Evolutionary conservation across 2,888 invertebrate species (phyloP), one percentile per base, ranked within the genome.

Genomic region (Auanema sp.): DNA sequence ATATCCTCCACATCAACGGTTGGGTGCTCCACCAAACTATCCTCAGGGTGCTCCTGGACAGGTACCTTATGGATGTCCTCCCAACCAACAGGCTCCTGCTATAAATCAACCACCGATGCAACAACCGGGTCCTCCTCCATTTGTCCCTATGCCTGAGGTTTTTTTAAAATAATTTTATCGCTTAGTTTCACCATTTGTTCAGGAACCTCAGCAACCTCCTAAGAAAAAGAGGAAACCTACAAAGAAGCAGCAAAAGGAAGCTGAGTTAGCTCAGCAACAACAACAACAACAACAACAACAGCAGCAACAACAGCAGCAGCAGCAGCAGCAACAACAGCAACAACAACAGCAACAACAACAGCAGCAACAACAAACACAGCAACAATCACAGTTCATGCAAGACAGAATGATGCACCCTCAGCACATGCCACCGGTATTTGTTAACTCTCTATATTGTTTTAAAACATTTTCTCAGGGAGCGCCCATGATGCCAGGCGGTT

Each of bases 181-280:
- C 4, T 41, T 24, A 52, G 16, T 52, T 18, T 18, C 14, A 43
- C 43, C 43, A 14, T 42, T 56, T 12, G n/a, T 42, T 11, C 24
- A 41, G 56, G 14, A 42, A 23, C 43, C 24, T 40, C n/a, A 6
- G 11, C n/a, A 65, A 40, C 71, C 73, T 18, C 64, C 69, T 21
- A 64, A 64, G 49, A 73, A 73, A 64, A 73, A 71, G 53, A 65
- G 60, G 60, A 73, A 69, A n/a, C 69, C 71, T 40, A 71, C 71
- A 56, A 73, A 68, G 52, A 69, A 71, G 55, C 69, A 71, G 53
- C 66, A 69, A 51, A 63, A 66, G 41, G 63, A 65, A n/a, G 67
- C 62, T 10, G 66, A 65, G 14, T 57, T 58, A 6, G 69, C 68
- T 14, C 58, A 51, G 2, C 61, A 57, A 25, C 41, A 62, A 11